Conservation (phyloP, 2,113 vertebrate species). For the Daphoenositta chrysoptera region DNA sequence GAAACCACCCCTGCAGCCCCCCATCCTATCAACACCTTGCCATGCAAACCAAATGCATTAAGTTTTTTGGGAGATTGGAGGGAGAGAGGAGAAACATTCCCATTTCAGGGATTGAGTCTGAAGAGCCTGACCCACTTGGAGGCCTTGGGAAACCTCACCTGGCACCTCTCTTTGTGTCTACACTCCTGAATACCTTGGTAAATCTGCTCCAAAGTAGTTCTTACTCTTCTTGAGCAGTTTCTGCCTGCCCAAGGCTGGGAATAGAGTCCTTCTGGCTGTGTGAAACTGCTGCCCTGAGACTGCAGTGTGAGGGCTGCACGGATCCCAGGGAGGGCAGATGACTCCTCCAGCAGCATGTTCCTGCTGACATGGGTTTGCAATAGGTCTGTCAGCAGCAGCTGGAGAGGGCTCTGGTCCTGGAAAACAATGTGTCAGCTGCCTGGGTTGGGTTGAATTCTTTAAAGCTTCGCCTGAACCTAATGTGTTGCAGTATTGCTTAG, state of each 20-base stretch:
- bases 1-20: not conserved
- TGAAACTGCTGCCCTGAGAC: not conserved
- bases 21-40: not conserved
- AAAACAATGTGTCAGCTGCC: slow-evolving; percentile 26
- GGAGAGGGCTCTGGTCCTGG: slow-evolving; percentile 36
- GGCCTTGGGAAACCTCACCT: not conserved
- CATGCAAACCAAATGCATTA: not conserved
- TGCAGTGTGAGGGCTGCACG: fast-evolving
- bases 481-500: not conserved
- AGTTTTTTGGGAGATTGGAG: not conserved
- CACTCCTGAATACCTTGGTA: not conserved
- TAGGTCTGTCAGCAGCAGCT: slow-evolving; percentile 26
- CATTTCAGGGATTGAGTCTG: not conserved
- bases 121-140: not conserved
- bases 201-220: not conserved
- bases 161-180: not conserved
- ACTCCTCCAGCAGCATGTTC: not conserved
- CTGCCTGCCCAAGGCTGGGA: not conserved
- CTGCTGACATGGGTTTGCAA: not conserved
- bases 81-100: not conserved
- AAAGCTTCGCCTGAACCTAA: not conserved
- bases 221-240: not conserved
- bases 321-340: not conserved
- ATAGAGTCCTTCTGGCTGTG: not conserved
- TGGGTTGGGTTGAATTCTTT: slow-evolving; percentile 35